These are phyloP conservation scores for Myopa tessellatipennis DNA, from an alignment of 2,888 invertebrate genomes.

Conservation along the genomic window DNA sequence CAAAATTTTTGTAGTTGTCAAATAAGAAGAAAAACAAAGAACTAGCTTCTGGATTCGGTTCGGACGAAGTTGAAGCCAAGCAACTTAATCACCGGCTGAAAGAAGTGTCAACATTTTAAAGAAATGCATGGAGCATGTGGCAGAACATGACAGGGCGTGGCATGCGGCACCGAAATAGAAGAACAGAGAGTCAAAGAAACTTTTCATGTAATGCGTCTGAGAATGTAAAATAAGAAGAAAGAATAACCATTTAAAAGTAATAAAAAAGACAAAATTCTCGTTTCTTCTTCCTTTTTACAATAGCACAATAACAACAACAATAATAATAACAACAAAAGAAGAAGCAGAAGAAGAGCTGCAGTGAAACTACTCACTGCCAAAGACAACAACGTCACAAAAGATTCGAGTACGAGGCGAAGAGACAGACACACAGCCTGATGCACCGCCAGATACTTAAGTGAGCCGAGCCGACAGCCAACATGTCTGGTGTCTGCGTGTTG, in stretches of 20 bases:
- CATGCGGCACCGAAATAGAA: slow-evolving; percentile 17
- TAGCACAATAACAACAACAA: background rate
- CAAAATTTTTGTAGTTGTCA: background rate
- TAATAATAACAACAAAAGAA: background rate
- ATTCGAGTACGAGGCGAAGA: background rate
- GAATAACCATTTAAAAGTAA: background rate
- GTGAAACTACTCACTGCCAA: background rate
- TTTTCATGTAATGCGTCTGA: slow-evolving; percentile 1
- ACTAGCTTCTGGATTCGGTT: background rate
- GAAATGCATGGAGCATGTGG: slow-evolving; percentile 5
- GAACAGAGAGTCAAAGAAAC: background rate
- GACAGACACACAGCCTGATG: background rate
- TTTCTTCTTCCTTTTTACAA: too few relatives aligned
- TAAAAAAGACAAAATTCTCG: too few relatives aligned
- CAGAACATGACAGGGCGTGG: slow-evolving; percentile 31
- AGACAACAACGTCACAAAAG: background rate
- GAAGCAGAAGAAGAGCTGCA: background rate
- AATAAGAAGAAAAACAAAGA: background rate
- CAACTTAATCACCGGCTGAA: slow-evolving; percentile 33
- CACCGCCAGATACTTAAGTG: background rate
- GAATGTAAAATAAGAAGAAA: slow-evolving; percentile 5
- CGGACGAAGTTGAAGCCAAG: slow-evolving; percentile 1
- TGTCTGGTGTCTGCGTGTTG: background rate
- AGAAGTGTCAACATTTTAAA: slow-evolving; percentile 26
- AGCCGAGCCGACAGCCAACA: slow-evolving; percentile 3